Conservation (phyloP, 35 echinoderm and acorn worm species). For the Patiria miniata region DNA sequence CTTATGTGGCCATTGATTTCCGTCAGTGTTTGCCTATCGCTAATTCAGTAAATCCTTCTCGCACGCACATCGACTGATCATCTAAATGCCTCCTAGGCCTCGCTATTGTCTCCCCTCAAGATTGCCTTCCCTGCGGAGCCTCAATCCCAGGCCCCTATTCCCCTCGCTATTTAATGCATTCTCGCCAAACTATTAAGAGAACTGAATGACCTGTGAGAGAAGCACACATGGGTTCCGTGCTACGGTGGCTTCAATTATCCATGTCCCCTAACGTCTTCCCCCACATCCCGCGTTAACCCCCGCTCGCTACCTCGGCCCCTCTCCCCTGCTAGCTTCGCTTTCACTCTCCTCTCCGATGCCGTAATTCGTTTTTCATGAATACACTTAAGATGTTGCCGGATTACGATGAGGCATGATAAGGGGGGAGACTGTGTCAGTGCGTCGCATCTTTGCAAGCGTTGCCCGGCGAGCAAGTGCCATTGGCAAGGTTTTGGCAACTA, state of each 20-base stretch:
- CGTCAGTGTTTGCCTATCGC: no score
- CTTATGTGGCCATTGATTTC: no score
- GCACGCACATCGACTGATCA: neutral
- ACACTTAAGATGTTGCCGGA: constrained; percentile 25
- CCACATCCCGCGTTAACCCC: neutral
- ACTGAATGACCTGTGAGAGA: neutral
- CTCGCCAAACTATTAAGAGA: constrained; percentile 31
- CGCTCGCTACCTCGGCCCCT: neutral
- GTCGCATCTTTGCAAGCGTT: neutral
- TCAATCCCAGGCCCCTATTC: neutral
- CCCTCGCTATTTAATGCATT: constrained; percentile 18
- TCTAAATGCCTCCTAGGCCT: constrained; percentile 15
- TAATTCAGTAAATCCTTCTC: neutral
- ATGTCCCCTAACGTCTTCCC: neutral
- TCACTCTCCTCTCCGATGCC: neutral
- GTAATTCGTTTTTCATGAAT: constrained; percentile 32
- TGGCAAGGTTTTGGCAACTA: constrained; percentile 19
- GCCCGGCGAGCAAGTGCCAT: constrained; percentile 2
- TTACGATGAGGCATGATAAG: neutral
- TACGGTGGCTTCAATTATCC: constrained; percentile 20
- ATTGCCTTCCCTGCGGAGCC: neutral
- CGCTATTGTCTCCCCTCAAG: constrained; percentile 12
- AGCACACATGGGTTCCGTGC: constrained; percentile 2
- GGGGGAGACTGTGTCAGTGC: neutral
- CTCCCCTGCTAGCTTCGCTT: neutral